Conservation (phyloP, 2,797 vertebrate genomes). For the Hemitrygon akajei region DNA sequence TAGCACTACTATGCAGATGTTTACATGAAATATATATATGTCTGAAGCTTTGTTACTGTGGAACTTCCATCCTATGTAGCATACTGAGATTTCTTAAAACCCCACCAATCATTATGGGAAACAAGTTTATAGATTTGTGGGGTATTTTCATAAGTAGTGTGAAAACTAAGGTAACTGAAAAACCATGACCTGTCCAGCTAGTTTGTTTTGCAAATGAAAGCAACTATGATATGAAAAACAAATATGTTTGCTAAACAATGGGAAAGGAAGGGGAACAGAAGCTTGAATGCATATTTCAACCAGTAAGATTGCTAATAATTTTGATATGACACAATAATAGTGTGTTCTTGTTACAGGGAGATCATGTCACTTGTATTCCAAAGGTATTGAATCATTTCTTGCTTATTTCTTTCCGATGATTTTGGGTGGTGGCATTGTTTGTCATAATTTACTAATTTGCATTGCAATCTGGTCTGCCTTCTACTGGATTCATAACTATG, state of each 20-base stretch:
- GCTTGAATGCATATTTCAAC: background rate
- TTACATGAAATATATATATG: background rate
- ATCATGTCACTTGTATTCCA: constrained; percentile 39
- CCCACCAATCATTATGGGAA: background rate
- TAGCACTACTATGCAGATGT: background rate
- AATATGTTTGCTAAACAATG: background rate
- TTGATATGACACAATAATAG: background rate
- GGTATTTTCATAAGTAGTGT: background rate
- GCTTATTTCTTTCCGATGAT: background rate
- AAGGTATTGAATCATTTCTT: constrained; percentile 40
- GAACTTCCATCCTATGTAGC: background rate
- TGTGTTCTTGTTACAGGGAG: constrained; percentile 39
- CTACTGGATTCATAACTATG: constrained; percentile 42
- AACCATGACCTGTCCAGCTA: too few species aligned
- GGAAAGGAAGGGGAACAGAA: background rate
- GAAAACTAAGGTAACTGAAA: background rate
- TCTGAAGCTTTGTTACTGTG: too few species aligned
- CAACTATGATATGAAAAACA: background rate
- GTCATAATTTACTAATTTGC: background rate
- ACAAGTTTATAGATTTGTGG: background rate
- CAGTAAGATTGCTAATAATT: background rate
- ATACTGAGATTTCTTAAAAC: background rate
- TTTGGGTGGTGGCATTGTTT: background rate
- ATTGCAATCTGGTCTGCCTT: background rate
- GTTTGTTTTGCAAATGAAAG: background rate